Base-by-base conservation (phyloP, 1,140 invertebrate species). In the Campoletis sonorensis region DNA sequence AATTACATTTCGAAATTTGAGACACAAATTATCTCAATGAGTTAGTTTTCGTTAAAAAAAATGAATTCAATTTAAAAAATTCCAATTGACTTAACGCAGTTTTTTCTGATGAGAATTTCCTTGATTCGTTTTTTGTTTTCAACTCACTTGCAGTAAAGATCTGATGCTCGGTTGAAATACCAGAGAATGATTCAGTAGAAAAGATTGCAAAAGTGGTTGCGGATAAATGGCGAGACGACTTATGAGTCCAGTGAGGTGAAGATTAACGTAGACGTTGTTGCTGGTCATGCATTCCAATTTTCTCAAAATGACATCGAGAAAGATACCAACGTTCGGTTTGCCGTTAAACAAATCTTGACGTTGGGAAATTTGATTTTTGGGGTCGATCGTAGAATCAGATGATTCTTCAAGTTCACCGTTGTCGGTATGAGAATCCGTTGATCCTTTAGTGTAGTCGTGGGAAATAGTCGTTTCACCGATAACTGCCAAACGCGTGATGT, bases 101-200 rank as follows among this genome's bases (percentile, higher is more conserved):
- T 8, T n/a, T 54, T n/a, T 21, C n/a, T 45, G 13, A 16, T n/a
- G 51, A 54, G n/a, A n/a, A n/a, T n/a, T n/a, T n/a, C n/a, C n/a
- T n/a, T 75, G 13, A 73, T 83, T 72, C 10, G 10, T 15, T 64
- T 64, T 15, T 40, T 45, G 70, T 85, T 89, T n/a, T n/a, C n/a
- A n/a, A 51, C 85, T 89, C 86, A 98, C 97, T 94, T 98, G 97
- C 91, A 97, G 96, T 73, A 99, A 93, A 21, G 97, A 98, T 88
- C 97, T 96, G 83, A 98, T 96, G 86, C 96, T 96, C 3, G 97
- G 97, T 88, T 98, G 97, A 86, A 98, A 95, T 75, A 97, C 95
- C 75, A 98, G 94, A 79, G 95, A 96, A 81, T 97, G 95, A 88
- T 97, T 97, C 15, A 99, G 93, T 37, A 99, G 92, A 89, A 98